These are phyloP conservation scores for Cepaea nemoralis DNA, from an alignment of 1,140 invertebrate species.

Conservation along the genomic window DNA sequence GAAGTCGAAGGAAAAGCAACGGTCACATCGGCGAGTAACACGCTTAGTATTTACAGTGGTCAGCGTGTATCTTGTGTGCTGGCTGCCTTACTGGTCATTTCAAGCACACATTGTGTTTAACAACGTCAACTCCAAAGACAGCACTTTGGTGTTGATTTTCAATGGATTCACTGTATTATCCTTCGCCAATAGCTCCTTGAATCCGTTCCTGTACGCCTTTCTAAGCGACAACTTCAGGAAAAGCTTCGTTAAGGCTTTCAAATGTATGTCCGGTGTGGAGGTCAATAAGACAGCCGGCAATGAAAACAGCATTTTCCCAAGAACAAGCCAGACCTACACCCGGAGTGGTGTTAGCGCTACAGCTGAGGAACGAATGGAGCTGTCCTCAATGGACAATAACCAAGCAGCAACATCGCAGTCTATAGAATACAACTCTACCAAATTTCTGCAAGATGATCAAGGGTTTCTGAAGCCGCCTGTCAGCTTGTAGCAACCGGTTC, in stretches of 20 bases:
- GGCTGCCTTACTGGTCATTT: constrained; percentile 95
- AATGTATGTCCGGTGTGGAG: constrained; percentile 64
- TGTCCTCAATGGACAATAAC: constrained; percentile 44
- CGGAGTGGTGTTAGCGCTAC: constrained; percentile 38
- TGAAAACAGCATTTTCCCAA: constrained; percentile 91
- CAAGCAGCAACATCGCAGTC: neutral
- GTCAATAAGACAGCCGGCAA: constrained; percentile 76
- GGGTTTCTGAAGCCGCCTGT: constrained; percentile 43
- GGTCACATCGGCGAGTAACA: constrained; percentile 91
- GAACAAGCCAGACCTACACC: constrained; percentile 44
- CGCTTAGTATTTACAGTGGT: constrained; percentile 95
- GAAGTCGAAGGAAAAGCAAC: constrained; percentile 90
- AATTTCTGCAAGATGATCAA: constrained; percentile 37
- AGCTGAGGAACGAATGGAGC: constrained; percentile 43
- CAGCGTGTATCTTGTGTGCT: constrained; percentile 94
- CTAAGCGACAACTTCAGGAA: constrained; percentile 81
- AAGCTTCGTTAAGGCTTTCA: constrained; percentile 83
- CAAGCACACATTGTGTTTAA: constrained; percentile 71
- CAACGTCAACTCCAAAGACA: neutral
- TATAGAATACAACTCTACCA: constrained; percentile 2
- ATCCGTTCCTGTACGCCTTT: constrained; percentile 75
- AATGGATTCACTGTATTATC: constrained; percentile 65
- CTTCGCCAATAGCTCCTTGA: constrained; percentile 78
- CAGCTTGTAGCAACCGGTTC: too few relatives aligned
- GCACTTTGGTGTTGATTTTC: constrained; percentile 54